These are phyloP conservation scores for Amblyteles armatorius DNA, from an alignment of 2,888 invertebrate genomes.

Conservation along the genomic window DNA sequence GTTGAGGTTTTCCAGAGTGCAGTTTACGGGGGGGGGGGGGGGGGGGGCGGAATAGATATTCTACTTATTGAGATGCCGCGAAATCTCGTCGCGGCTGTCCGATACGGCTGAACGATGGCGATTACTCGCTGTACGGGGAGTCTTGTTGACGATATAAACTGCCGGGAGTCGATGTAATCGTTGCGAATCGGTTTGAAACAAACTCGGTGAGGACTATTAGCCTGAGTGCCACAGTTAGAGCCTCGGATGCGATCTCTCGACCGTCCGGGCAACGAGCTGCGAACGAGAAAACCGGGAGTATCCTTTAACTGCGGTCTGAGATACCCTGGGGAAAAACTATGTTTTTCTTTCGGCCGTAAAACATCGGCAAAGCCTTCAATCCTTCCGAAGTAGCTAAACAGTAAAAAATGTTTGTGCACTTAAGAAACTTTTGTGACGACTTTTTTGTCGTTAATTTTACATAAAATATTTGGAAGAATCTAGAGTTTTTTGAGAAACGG, in stretches of 20 bases:
- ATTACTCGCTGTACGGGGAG: constrained; percentile 51
- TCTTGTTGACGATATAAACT: constrained; percentile 43
- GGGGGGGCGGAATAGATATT: background rate
- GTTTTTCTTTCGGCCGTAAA: no score
- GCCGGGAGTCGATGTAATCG: constrained; percentile 33
- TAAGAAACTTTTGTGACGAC: no score
- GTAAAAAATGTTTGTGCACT: no score
- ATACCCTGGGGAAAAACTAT: no score
- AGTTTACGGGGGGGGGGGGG: constrained; percentile 37
- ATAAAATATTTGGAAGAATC: no score
- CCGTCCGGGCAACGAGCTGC: background rate
- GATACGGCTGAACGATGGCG: constrained; percentile 61
- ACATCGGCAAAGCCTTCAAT: no score
- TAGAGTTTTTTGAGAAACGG: no score
- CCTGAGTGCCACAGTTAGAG: background rate
- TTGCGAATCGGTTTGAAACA: constrained; percentile 36
- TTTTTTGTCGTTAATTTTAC: no score
- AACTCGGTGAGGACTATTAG: background rate
- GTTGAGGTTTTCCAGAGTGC: constrained; percentile 59
- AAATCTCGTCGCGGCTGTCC: constrained; percentile 53
- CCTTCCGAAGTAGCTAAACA: no score
- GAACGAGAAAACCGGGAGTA: background rate
- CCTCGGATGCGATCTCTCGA: background rate
- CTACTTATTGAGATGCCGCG: constrained; percentile 43
- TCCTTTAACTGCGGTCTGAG: background rate